Percentiles rank a stretch among this genome's conserved stretches.
Conservation (phyloP, 1,140 invertebrate species). For the Tetramorium alpestre region DNA sequence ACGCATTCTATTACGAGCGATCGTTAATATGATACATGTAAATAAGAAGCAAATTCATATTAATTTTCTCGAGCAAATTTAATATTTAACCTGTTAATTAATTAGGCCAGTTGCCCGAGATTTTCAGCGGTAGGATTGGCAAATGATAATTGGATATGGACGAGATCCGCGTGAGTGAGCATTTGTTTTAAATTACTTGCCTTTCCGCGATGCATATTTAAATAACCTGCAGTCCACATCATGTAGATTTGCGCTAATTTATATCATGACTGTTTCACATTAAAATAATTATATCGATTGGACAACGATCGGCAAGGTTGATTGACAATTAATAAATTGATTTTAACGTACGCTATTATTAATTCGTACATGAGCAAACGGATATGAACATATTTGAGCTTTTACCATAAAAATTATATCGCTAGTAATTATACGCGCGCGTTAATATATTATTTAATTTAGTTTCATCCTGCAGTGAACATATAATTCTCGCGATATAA, state of each 20-base stretch:
- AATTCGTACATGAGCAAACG: slow-evolving; percentile 1
- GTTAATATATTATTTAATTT: slow-evolving; percentile 50
- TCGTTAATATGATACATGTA: not conserved
- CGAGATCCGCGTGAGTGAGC: slow-evolving; percentile 22
- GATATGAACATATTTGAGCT: slow-evolving; percentile 39
- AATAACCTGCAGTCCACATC: slow-evolving; percentile 53
- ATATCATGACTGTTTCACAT: slow-evolving; percentile 37
- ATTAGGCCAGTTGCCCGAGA: slow-evolving; percentile 48
- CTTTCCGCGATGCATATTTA: slow-evolving; percentile 51
- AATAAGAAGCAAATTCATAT: slow-evolving; percentile 41
- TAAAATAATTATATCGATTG: slow-evolving; percentile 58
- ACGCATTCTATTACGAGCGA: not conserved
- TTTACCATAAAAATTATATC: slow-evolving; percentile 41
- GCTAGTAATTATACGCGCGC: slow-evolving; percentile 27
- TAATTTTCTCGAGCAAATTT: slow-evolving; percentile 38
- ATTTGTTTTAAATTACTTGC: slow-evolving; percentile 60
- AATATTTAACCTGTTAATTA: slow-evolving; percentile 53
- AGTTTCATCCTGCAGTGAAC: not conserved
- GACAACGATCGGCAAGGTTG: slow-evolving; percentile 40
- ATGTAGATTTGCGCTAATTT: slow-evolving; percentile 56
- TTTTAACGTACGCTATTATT: slow-evolving; percentile 41
- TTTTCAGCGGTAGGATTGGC: slow-evolving; percentile 33
- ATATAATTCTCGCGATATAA: slow-evolving; percentile 8
- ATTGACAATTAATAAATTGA: slow-evolving; percentile 57
- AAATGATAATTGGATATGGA: slow-evolving; percentile 53